Percentiles rank a stretch among this genome's conserved stretches.
These are phyloP conservation scores for Leptogaster cylindrica DNA, from an alignment of 2,888 invertebrate species.

Conservation along the genomic window DNA sequence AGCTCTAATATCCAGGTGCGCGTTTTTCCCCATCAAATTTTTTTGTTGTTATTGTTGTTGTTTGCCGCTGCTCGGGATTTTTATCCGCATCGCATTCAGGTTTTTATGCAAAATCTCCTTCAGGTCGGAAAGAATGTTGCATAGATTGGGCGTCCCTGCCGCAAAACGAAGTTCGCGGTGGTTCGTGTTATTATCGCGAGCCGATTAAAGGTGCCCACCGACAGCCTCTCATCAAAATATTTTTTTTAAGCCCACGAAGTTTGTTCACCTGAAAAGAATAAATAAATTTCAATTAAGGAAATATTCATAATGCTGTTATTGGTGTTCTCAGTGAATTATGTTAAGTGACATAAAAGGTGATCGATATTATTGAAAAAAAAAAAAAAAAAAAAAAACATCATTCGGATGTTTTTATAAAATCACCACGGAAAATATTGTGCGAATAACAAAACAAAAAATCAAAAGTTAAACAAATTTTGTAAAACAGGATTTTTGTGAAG, in stretches of 20 bases:
- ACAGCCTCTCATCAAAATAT: background rate
- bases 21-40: constrained; percentile 1
- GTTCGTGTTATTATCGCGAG: background rate
- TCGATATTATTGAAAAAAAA: too few species aligned
- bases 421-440: too few species aligned
- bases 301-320: too few species aligned
- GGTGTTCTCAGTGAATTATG: too few species aligned
- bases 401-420: too few species aligned
- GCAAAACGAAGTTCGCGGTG: constrained; percentile 19
- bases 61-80: background rate
- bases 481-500: constrained; percentile 20
- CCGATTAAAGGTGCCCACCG: background rate
- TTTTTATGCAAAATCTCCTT: constrained; percentile 1
- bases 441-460: too few species aligned
- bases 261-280: constrained; percentile 19
- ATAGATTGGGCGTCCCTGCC: constrained; percentile 20
- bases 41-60: background rate
- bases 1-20: background rate
- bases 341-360: too few species aligned
- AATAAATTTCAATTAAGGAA: too few species aligned
- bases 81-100: background rate
- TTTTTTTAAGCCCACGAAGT: background rate
- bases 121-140: background rate
- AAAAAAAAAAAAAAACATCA: too few species aligned
- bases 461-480: too few species aligned